phyloP scores from a whole-genome alignment of 2,797 vertebrate species.

The Anguilla marmorata region DNA sequence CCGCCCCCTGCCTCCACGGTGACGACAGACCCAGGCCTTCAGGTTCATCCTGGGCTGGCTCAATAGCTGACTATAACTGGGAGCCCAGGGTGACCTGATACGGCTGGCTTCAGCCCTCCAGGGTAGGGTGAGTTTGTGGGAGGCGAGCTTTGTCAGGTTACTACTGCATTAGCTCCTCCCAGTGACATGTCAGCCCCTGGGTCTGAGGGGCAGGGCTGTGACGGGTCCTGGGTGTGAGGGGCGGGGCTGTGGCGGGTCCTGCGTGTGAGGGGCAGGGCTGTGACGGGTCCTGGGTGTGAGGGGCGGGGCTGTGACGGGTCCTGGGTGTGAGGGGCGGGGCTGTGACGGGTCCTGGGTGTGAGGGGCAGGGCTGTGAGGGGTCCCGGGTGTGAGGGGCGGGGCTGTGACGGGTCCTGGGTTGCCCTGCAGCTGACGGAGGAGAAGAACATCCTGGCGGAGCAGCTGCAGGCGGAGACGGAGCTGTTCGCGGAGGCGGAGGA shows the following conservation, averaged over 20 bases:
- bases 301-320: too few relatives aligned
- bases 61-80: background rate
- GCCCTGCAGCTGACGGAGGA: slow-evolving; percentile 83
- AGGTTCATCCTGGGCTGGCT: background rate
- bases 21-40: background rate
- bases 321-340: too few relatives aligned
- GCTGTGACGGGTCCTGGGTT: background rate
- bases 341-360: background rate
- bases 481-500: slow-evolving; percentile 95
- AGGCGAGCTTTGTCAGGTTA: background rate
- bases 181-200: background rate
- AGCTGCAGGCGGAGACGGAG: slow-evolving; percentile 93
- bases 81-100: background rate
- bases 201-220: background rate
- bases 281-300: too few relatives aligned
- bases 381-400: background rate
- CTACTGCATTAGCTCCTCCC: background rate
- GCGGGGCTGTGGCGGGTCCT: background rate
- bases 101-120: background rate
- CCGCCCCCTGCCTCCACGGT: background rate
- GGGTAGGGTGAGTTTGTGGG: background rate
- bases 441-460: slow-evolving; percentile 96
- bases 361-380: background rate
- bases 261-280: too few relatives aligned
- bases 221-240: background rate